A percentile compares a stretch with the other conserved stretches of the same genome.
phyloP scores from a whole-genome alignment of 2,113 vertebrate genomes.

The Paedocypris sp. region DNA sequence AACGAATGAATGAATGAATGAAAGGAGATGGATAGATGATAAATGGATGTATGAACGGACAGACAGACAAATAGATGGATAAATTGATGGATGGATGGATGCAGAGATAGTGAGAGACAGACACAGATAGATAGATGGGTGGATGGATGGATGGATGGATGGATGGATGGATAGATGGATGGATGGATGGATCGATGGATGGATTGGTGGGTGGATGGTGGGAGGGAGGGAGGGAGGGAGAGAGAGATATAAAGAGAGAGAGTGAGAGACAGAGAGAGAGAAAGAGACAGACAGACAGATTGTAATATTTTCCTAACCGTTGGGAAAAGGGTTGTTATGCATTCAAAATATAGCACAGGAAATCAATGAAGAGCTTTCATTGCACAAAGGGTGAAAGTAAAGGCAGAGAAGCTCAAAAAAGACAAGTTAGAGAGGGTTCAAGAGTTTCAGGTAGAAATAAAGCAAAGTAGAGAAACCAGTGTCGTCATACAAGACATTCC shows the following conservation, averaged over 20 bases:
- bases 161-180: neutral
- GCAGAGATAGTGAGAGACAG: neutral
- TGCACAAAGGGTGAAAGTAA: conserved; percentile 44
- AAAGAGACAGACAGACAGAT: neutral
- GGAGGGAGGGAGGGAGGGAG: neutral
- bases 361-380: conserved; percentile 57
- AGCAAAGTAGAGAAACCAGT: conserved; percentile 44
- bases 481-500: conserved; percentile 31
- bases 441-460: conserved; percentile 25
- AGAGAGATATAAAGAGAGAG: neutral
- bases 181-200: neutral
- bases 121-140: neutral
- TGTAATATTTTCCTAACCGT: conserved; percentile 34
- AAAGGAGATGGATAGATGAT: neutral
- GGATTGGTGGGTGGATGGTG: neutral
- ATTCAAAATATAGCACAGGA: conserved; percentile 48
- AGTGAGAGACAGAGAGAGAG: neutral
- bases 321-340: conserved; percentile 42
- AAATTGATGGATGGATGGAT: neutral
- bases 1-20: neutral
- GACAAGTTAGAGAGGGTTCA: conserved; percentile 6
- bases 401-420: conserved; percentile 41
- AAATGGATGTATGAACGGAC: neutral
- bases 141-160: neutral
- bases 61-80: neutral